Evolutionary conservation across 2,797 vertebrate genomes (phyloP).

Genomic region (Acipenser oxyrinchus): DNA sequence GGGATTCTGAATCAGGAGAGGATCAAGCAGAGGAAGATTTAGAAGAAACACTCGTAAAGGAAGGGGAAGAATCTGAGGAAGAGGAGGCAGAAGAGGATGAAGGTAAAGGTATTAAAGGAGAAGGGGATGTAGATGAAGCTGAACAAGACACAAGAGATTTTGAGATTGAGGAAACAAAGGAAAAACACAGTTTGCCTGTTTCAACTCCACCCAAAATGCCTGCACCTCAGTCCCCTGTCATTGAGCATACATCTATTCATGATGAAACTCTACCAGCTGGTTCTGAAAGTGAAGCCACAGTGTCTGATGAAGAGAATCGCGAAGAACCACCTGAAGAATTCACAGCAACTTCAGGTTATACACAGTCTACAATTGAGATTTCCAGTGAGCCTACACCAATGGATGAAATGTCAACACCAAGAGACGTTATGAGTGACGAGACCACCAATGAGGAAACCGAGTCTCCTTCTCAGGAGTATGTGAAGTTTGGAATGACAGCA

Average conservation of each 20-base stretch:
- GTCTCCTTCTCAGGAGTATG: constrained; percentile 76
- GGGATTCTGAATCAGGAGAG: constrained; percentile 40
- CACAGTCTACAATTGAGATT: constrained; percentile 86
- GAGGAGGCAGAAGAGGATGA: constrained; percentile 57
- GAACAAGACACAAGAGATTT: constrained; percentile 55
- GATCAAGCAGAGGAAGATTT: constrained; percentile 53
- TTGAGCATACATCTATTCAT: constrained; percentile 67
- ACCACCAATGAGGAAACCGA: constrained; percentile 78
- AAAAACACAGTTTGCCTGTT: constrained; percentile 48
- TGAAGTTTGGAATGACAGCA: constrained; percentile 58
- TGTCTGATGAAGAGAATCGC: constrained; percentile 83
- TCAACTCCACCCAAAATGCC: constrained; percentile 58
- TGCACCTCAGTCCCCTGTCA: constrained; percentile 67
- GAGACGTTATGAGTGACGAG: constrained; percentile 83
- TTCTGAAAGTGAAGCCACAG: constrained; percentile 73
- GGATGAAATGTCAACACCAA: constrained; percentile 88
- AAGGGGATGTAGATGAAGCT: constrained; percentile 44
- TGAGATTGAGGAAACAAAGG: constrained; percentile 40
- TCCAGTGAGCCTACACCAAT: constrained; percentile 86
- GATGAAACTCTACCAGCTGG: constrained; percentile 74
- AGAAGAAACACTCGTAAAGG: constrained; percentile 53
- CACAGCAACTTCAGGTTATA: constrained; percentile 76
- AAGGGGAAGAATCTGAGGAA: constrained; percentile 36
- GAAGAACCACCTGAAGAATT: constrained; percentile 81
- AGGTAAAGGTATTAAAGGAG: constrained; percentile 48